Percentiles rank a stretch among this genome's conserved stretches.
phyloP scores from a whole-genome alignment of 1,140 invertebrate species.

The Oryzaephilus surinamensis region DNA sequence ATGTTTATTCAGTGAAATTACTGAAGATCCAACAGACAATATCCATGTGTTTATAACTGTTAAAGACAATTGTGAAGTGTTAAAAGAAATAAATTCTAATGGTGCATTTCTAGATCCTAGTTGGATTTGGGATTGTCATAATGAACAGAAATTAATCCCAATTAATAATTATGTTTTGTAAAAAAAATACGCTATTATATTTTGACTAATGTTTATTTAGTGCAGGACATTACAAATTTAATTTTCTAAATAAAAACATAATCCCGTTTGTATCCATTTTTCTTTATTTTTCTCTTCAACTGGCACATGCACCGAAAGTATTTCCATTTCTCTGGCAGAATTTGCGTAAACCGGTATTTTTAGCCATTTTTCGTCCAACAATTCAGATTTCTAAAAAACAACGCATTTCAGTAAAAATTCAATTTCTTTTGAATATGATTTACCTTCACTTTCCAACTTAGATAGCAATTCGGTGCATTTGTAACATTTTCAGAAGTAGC shows the following conservation, averaged over 20 bases:
- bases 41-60: constrained; percentile 22
- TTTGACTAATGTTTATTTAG: constrained; percentile 1
- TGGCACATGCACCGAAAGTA: not conserved
- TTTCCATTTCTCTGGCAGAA: not conserved
- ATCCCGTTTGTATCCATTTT: constrained; percentile 24
- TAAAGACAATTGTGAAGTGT: constrained; percentile 12
- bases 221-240: constrained; percentile 5
- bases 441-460: constrained; percentile 53
- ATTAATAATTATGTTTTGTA: constrained; percentile 20
- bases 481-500: constrained; percentile 49
- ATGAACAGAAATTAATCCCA: constrained; percentile 17
- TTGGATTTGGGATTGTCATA: constrained; percentile 30
- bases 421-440: constrained; percentile 11
- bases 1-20: constrained; percentile 10
- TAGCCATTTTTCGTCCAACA: too few species aligned
- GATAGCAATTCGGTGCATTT: constrained; percentile 45
- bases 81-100: constrained; percentile 15
- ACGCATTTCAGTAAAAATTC: not conserved
- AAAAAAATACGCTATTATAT: not conserved
- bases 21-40: constrained; percentile 10
- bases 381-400: constrained; percentile 5
- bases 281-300: constrained; percentile 17
- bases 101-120: constrained; percentile 18
- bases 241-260: constrained; percentile 22
- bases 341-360: not conserved